Percentiles rank a stretch among this genome's conserved stretches.
These are phyloP conservation scores for Colossoma macropomum DNA, from an alignment of 2,113 vertebrate genomes.

Conservation along the genomic window DNA sequence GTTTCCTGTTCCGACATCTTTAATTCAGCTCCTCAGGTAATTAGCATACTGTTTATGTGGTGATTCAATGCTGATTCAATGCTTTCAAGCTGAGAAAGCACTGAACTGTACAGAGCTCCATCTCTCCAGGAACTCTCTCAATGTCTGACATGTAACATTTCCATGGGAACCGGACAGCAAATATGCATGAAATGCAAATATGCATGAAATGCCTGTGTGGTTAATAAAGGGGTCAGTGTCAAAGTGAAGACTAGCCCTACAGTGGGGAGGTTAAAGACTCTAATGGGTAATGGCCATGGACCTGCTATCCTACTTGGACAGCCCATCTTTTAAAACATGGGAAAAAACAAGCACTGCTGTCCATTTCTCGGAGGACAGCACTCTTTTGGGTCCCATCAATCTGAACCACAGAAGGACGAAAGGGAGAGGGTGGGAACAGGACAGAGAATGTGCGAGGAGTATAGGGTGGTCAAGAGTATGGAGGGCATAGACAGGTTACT, in stretches of 20 bases:
- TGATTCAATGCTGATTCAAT: not conserved
- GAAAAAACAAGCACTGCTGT: slow-evolving; percentile 27
- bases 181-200: slow-evolving; percentile 14
- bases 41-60: not conserved
- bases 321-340: slow-evolving; percentile 44
- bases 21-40: not conserved
- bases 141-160: not conserved
- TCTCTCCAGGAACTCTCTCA: not conserved
- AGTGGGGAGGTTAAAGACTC: slow-evolving; percentile 10
- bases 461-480: not conserved
- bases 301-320: slow-evolving; percentile 25
- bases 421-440: not conserved
- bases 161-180: slow-evolving; percentile 16
- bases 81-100: not conserved
- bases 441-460: not conserved
- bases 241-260: slow-evolving; percentile 6
- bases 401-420: not conserved
- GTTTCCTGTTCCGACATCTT: not conserved
- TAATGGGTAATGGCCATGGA: slow-evolving; percentile 30
- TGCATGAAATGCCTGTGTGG: not conserved
- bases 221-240: not conserved
- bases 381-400: slow-evolving; percentile 22
- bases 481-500: not conserved
- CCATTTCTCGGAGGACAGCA: not conserved
- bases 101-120: not conserved